Evolutionary conservation across 2,113 vertebrate species (phyloP), one percentile per base, ranked within the genome.

Genomic region (Himantopus leucocephalus): DNA sequence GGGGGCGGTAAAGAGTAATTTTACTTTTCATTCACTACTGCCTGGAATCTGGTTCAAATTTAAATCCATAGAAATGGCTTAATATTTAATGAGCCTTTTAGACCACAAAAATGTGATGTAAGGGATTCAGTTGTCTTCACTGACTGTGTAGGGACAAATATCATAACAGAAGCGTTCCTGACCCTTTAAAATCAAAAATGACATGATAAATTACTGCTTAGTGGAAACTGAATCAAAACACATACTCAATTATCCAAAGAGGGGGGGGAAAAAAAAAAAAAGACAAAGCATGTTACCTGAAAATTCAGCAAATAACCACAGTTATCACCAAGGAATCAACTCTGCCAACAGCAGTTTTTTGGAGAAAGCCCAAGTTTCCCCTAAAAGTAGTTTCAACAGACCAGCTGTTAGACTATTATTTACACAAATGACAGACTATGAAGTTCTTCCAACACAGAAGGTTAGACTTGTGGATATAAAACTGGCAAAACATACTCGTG

Each of bases 381-480:
- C 35, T 43, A 64, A 83, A 91, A 87, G 82, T 66, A 94, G 72
- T 88, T 90, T 87, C 5, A 90, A 77, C 59, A 91, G 73, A 91
- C n/a, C 81, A 74, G 43, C 59, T 92, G 88, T 90, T 83, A 64
- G 66, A 85, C 62, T 53, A 70, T 76, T 90, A 83, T 88, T 95
- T 77, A 63, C 23, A 59, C 0, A 2, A 88, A 90, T 78, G 75
- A 90, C 75, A 93, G 79, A 74, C 76, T 78, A 39, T 14, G 16
- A 92, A 93, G 73, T 75, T 95, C 84, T 87, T 92, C 76, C 82
- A 96, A 70, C n/a, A 85, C 39, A 58, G 75, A 83, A 92, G 72
- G 20, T 77, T 83, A 83, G 41, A 84, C 52, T 77, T 90, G 67
- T 76, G 71, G 52, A 88, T 74, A 70, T 24, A 81, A 90, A 94